These are phyloP conservation scores for Eupithecia tripunctaria DNA, from an alignment of 2,888 invertebrate genomes.

Conservation along the genomic window DNA sequence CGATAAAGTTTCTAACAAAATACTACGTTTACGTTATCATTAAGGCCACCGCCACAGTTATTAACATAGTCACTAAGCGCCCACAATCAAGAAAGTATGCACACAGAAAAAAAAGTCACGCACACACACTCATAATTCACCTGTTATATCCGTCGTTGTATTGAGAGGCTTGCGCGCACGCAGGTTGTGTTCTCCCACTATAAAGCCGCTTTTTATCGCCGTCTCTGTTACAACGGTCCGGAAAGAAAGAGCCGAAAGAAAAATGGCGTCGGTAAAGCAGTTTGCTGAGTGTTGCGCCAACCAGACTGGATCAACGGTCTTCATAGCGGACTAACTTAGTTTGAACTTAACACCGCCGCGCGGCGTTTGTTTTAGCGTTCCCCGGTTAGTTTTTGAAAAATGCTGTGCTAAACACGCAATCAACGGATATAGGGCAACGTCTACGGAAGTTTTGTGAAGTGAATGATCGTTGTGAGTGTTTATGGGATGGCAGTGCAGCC, in stretches of 20 bases:
- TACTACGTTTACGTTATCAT: conserved; percentile 80
- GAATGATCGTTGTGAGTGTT: conserved; percentile 55
- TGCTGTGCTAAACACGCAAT: conserved; percentile 71
- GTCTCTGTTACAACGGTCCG: conserved; percentile 53
- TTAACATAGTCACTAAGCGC: conserved; percentile 17
- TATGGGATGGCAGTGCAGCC: conserved; percentile 60
- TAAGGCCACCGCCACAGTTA: conserved; percentile 51
- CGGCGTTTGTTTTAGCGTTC: conserved; percentile 71
- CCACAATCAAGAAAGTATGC: conserved; percentile 69
- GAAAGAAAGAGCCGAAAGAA: conserved; percentile 57
- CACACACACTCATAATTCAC: conserved; percentile 76
- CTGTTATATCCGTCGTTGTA: conserved; percentile 74
- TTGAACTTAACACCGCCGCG: conserved; percentile 76
- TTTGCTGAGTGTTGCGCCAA: conserved; percentile 71
- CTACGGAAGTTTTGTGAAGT: conserved; percentile 60
- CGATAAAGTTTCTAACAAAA: conserved; percentile 71
- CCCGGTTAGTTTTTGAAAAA: conserved; percentile 66
- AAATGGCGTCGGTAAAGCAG: conserved; percentile 73
- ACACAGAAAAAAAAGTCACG: conserved; percentile 63
- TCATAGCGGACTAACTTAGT: conserved; percentile 80
- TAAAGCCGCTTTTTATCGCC: conserved; percentile 55
- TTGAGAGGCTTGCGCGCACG: conserved; percentile 76
- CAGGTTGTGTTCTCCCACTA: conserved; percentile 79
- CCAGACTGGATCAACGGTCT: conserved; percentile 84
- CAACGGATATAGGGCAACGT: conserved; percentile 61